These are phyloP conservation scores for Xenopus petersii DNA, from an alignment of 2,797 vertebrate species.

Conservation along the genomic window DNA sequence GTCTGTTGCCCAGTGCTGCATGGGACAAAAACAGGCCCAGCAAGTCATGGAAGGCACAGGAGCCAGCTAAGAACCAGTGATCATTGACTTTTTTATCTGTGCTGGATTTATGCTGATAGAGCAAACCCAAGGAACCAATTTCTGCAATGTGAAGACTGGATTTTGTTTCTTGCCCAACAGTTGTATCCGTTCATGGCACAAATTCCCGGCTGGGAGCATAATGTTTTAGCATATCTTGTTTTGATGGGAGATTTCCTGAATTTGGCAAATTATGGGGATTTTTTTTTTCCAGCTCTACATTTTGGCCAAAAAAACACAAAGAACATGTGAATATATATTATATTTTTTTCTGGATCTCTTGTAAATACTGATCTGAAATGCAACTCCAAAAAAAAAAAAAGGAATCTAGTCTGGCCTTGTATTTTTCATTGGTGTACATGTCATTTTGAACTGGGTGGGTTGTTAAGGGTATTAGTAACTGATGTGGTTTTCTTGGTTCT, in stretches of 20 bases:
- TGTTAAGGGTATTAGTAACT: slow-evolving; percentile 2
- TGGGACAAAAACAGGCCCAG: slow-evolving; percentile 99
- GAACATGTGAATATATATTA: slow-evolving; percentile 90
- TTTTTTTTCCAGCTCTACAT: slow-evolving; percentile 50
- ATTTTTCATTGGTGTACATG: slow-evolving; percentile 48
- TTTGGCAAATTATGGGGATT: slow-evolving; percentile 58
- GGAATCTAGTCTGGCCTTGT: slow-evolving; percentile 50
- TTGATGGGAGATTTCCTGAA: slow-evolving; percentile 64
- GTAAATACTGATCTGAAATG: slow-evolving; percentile 50
- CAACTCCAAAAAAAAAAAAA: slow-evolving; percentile 24
- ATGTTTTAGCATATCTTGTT: slow-evolving; percentile 47
- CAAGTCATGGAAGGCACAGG: slow-evolving; percentile 98
- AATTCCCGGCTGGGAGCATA: slow-evolving; percentile 50
- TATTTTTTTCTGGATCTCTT: slow-evolving; percentile 65
- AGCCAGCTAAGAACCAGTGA: slow-evolving; percentile 77
- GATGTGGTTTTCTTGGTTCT: background rate
- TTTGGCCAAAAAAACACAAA: slow-evolving; percentile 70
- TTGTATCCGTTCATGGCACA: slow-evolving; percentile 30
- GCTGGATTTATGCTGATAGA: background rate
- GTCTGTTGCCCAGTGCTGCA: slow-evolving; percentile 98
- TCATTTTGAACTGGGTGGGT: background rate
- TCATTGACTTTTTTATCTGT: background rate
- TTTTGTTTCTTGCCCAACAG: slow-evolving; percentile 54
- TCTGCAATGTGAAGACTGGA: slow-evolving; percentile 61
- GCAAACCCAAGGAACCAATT: slow-evolving; percentile 8